Base-by-base conservation (phyloP, 2,888 invertebrate genomes). In the Strigamia transsilvanica region DNA sequence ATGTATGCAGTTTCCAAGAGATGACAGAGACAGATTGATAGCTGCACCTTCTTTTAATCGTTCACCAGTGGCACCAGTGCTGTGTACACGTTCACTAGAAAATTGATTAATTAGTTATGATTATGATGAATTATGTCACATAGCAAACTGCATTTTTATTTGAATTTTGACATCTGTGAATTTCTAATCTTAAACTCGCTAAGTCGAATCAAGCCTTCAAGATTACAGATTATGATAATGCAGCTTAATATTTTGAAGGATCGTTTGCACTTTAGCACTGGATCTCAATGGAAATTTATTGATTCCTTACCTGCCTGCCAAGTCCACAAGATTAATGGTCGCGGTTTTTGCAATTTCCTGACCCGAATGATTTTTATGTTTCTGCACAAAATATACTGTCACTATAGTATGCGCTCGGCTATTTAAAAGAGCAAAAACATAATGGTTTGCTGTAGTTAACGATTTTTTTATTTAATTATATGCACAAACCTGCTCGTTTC, bases 1-100 rank as follows among this genome's bases (percentile, higher is more conserved):
- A 82, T 88, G 87, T 46, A 91, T 91, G 83, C 89, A 89, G 85
- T 90, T 89, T 23, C 91, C 91, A 12, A 91, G 87, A 80, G 89
- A 88, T 0, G 90, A 89, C 82, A 91, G 86, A 2, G 90, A 90
- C 84, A 89, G 88, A 86, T 91, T 91, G 84, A 91, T 91, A 66
- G 90, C 89, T 2, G 90, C 90, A 13, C 91, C 90, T 85, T 91
- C 91, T 85, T 91, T 91, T 73, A 91, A 86, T 32, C 90, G 86
- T 82, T 90, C 90, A 1, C 91, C 91, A 32, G 89, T 90, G 4
- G 90, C 89, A 79, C 90, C 90, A 12, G 90, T 90, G 83, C 88
- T 88, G 23, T 89, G 89, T 38, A 90, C 90, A 82, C 91, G 86
- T 86, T 91, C 91, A 86, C 91, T 91, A 83, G 23, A 80, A 83